Conservation (phyloP, 2,113 vertebrate species). For the Gallinago media region DNA sequence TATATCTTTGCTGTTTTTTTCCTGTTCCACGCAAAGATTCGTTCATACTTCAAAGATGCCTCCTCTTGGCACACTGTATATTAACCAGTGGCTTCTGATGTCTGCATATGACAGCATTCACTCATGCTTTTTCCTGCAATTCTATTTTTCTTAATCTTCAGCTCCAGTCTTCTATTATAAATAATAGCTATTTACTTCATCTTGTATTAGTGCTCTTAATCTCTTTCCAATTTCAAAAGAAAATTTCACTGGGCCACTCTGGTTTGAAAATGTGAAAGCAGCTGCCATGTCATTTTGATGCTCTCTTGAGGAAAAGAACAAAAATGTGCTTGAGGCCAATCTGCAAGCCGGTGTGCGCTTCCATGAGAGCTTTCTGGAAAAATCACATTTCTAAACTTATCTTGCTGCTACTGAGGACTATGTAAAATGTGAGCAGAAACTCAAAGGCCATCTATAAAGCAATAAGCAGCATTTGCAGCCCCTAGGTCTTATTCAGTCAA, state of each 20-base stretch:
- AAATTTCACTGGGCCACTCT: background rate
- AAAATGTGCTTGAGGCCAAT: background rate
- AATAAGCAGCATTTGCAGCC: accelerated
- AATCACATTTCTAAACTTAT: background rate
- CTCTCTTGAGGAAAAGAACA: background rate
- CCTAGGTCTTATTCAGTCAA: background rate
- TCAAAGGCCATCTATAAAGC: background rate
- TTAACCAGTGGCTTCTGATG: background rate
- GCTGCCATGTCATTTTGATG: background rate
- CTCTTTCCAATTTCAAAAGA: background rate
- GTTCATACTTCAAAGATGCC: background rate
- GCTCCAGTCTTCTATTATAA: background rate
- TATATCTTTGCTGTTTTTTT: background rate
- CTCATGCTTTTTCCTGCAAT: background rate
- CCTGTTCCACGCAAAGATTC: background rate
- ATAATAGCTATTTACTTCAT: background rate
- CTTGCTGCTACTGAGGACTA: background rate
- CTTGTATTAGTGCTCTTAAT: background rate
- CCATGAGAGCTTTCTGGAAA: background rate
- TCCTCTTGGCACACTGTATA: background rate
- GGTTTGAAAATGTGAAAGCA: background rate
- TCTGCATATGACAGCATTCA: background rate
- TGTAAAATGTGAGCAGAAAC: background rate
- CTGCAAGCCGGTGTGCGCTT: background rate
- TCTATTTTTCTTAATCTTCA: background rate